Evolutionary conservation across 2,797 vertebrate genomes (phyloP).

Genomic region (Clarias fuscus): DNA sequence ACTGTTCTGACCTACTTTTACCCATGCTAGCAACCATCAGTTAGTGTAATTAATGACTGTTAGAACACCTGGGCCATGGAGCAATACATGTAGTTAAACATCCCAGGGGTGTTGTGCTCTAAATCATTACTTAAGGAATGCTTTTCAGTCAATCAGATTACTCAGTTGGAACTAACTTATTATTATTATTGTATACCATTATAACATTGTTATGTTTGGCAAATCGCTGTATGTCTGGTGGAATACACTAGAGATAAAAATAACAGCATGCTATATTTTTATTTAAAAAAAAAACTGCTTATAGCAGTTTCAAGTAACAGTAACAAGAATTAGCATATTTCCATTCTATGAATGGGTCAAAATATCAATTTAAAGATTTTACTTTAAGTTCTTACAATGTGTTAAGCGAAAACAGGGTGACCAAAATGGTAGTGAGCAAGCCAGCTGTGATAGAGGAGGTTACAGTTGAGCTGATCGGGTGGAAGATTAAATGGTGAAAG

Average conservation of each 20-base stretch:
- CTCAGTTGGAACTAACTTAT: too few species aligned
- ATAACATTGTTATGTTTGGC: neutral
- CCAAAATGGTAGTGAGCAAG: neutral
- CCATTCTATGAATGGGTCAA: neutral
- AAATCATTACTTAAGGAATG: too few species aligned
- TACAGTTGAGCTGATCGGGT: neutral
- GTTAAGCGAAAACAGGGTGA: neutral
- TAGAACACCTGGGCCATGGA: too few species aligned
- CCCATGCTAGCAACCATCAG: too few species aligned
- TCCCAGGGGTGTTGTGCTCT: too few species aligned
- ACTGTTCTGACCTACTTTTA: too few species aligned
- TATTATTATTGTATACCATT: neutral
- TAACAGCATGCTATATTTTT: neutral
- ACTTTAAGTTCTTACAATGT: neutral
- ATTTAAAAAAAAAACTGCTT: neutral
- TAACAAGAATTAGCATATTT: neutral
- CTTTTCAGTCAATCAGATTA: too few species aligned
- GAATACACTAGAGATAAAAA: neutral
- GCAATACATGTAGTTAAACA: too few species aligned
- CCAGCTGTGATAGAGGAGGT: neutral
- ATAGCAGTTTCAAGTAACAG: neutral
- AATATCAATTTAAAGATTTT: neutral
- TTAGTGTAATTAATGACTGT: too few species aligned
- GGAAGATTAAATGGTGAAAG: neutral
- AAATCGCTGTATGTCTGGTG: neutral